phyloP scores from a whole-genome alignment of 2,888 invertebrate genomes.

The Lacanobia oleracea region DNA sequence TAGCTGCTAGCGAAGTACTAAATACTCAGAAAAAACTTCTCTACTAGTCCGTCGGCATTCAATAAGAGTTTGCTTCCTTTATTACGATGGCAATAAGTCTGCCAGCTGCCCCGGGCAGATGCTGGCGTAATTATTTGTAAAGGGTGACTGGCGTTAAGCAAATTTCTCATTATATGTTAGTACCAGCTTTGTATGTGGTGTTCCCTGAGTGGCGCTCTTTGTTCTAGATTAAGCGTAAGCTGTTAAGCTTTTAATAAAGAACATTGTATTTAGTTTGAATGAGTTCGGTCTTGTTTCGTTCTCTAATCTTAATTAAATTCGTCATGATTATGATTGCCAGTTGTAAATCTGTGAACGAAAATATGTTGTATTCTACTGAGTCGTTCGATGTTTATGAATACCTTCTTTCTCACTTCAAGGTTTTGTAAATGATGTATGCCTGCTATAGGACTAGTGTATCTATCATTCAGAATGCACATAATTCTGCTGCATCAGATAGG shows the following conservation, averaged over 20 bases:
- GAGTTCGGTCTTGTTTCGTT: constrained; percentile 14
- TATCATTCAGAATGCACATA: neutral
- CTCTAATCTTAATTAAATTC: constrained; percentile 18
- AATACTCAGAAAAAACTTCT: constrained; percentile 63
- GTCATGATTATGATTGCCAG: neutral
- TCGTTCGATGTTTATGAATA: neutral
- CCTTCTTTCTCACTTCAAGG: neutral
- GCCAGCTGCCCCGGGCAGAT: constrained; percentile 80
- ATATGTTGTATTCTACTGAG: neutral
- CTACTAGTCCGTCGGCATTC: constrained; percentile 68
- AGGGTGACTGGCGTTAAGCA: constrained; percentile 68
- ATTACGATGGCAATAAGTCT: constrained; percentile 76
- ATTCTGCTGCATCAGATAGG: neutral
- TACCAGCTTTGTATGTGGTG: constrained; percentile 34
- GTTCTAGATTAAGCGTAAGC: constrained; percentile 16
- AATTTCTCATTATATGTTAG: constrained; percentile 63
- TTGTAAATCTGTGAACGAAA: neutral
- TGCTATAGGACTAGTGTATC: neutral
- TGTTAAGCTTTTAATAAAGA: constrained; percentile 18
- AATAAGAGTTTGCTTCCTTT: constrained; percentile 79
- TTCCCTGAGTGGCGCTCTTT: constrained; percentile 18
- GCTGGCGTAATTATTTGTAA: constrained; percentile 76
- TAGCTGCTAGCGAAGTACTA: constrained; percentile 36
- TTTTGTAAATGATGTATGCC: neutral
- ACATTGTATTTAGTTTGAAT: constrained; percentile 14